These are phyloP conservation scores for Hydrozoanthus gracilis DNA, from an alignment of 92 coral and sea anemone species.

Conservation along the genomic window DNA sequence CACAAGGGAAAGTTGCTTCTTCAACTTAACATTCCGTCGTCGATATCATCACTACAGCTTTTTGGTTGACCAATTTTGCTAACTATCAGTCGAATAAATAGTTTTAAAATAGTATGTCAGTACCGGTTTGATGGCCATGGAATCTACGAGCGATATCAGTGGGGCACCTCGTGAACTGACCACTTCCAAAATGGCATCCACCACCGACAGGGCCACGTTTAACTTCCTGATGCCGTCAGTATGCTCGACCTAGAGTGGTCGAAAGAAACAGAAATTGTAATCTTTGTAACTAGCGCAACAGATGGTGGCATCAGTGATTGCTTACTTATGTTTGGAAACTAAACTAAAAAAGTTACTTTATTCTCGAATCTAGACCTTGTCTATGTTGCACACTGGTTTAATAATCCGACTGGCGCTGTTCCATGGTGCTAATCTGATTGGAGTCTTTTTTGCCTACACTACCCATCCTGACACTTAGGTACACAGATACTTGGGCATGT, in stretches of 20 bases:
- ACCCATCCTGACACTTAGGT: no score
- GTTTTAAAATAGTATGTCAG: neutral
- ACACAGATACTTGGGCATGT: no score
- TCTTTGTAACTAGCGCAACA: neutral
- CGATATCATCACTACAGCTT: neutral
- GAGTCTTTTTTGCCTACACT: no score
- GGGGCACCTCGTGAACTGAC: slow-evolving; percentile 83
- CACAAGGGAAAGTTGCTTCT: no score
- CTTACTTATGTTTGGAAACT: neutral
- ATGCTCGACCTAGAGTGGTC: slow-evolving; percentile 74
- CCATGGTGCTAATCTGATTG: no score
- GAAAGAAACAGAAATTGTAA: neutral
- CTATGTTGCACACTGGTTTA: no score
- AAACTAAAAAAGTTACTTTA: neutral
- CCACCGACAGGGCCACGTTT: slow-evolving; percentile 71
- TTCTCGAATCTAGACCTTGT: no score
- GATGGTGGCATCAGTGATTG: neutral
- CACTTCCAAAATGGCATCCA: slow-evolving; percentile 93
- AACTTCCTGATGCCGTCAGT: slow-evolving; percentile 90
- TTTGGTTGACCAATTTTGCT: no score
- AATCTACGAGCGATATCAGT: slow-evolving; percentile 84
- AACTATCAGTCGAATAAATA: neutral
- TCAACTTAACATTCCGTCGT: no score
- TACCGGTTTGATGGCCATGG: slow-evolving; percentile 88
- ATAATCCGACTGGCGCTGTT: no score